These are phyloP conservation scores for Drosophila funebris DNA, from an alignment of 1,140 invertebrate genomes.

Conservation along the genomic window DNA sequence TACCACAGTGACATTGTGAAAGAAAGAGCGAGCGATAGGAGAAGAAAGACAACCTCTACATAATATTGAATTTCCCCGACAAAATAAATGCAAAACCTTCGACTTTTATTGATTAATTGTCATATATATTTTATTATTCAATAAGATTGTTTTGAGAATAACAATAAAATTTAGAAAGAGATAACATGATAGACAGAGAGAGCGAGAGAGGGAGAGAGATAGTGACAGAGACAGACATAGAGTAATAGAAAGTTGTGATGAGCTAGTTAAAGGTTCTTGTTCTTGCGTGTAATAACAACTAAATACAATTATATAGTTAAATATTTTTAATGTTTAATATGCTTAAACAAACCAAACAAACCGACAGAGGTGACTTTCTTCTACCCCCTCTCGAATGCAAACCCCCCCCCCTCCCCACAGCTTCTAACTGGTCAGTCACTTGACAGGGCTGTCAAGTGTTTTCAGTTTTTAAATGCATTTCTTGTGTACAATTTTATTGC, in stretches of 20 bases:
- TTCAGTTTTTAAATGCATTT: constrained; percentile 48
- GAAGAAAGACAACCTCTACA: too few species aligned
- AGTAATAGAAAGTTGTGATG: constrained; percentile 3
- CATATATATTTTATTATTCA: constrained; percentile 33
- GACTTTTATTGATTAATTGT: constrained; percentile 30
- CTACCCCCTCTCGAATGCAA: too few species aligned
- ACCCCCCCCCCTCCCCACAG: neutral
- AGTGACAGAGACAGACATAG: neutral
- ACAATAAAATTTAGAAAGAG: constrained; percentile 47
- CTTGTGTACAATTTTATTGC: constrained; percentile 30
- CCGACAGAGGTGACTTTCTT: neutral
- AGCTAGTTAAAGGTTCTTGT: constrained; percentile 19
- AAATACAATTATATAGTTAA: constrained; percentile 35
- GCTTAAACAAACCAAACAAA: neutral
- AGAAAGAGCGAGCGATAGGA: too few species aligned
- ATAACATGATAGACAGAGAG: constrained; percentile 25
- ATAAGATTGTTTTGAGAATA: constrained; percentile 33
- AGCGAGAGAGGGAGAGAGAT: neutral
- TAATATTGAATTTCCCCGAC: neutral
- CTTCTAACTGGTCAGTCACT: neutral
- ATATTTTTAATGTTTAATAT: constrained; percentile 29
- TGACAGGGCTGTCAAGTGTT: constrained; percentile 10
- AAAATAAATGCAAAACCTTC: neutral
- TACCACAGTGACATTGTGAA: too few species aligned
- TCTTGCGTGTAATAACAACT: constrained; percentile 26